Evolutionary conservation across 2,888 invertebrate species (phyloP).

Genomic region (Stictocephala bisonia): DNA sequence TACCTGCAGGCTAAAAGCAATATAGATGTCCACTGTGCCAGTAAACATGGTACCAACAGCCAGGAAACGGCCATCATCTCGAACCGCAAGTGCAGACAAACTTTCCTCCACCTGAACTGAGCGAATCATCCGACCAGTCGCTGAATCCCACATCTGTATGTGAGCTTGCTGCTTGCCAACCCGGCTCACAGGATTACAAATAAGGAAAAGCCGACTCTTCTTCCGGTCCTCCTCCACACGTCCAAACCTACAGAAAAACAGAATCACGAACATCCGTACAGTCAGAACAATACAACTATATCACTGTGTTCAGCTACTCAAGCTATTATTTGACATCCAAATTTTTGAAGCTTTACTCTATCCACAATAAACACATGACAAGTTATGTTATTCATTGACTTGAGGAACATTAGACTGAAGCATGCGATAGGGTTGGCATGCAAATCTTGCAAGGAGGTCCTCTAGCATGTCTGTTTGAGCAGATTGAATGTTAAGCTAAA

Average conservation of each 20-base stretch:
- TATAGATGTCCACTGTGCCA: conserved; percentile 90
- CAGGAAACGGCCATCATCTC: conserved; percentile 92
- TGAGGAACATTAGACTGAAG: no score
- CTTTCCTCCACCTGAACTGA: conserved; percentile 76
- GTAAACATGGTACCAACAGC: conserved; percentile 95
- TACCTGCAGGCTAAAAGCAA: conserved; percentile 92
- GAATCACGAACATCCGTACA: background rate
- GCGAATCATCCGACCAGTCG: conserved; percentile 70
- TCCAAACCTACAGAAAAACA: conserved; percentile 73
- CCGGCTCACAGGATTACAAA: conserved; percentile 82
- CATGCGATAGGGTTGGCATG: no score
- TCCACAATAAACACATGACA: background rate
- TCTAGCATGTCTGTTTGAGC: no score
- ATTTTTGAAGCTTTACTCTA: background rate
- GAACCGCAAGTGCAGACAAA: conserved; percentile 84
- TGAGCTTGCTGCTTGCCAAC: conserved; percentile 80
- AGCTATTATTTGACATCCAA: no score
- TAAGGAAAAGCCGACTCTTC: conserved; percentile 77
- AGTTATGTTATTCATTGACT: no score
- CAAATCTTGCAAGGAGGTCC: no score
- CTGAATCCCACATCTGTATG: conserved; percentile 82
- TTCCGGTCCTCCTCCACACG: conserved; percentile 75
- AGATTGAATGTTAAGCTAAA: no score
- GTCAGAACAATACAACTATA: conserved; percentile 5
- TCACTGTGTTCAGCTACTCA: no score